Evolutionary conservation across 1,140 invertebrate genomes (phyloP).

Genomic region (Solenopsis fugax): DNA sequence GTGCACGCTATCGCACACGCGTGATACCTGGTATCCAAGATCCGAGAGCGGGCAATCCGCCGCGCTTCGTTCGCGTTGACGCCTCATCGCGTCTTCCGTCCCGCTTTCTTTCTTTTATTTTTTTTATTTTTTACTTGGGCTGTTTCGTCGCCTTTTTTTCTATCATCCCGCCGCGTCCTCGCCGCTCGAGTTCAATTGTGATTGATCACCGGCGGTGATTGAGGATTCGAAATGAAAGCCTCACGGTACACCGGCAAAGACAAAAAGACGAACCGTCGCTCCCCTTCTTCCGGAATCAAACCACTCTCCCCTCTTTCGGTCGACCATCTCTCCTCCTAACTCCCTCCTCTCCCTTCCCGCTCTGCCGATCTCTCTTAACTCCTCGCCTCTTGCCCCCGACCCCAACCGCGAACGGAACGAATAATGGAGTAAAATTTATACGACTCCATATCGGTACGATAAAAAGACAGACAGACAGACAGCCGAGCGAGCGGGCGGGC

Average conservation of each 20-base stretch:
- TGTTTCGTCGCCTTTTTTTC: conserved; percentile 57
- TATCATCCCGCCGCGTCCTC: conserved; percentile 65
- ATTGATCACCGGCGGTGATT: conserved; percentile 85
- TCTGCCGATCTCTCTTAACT: conserved; percentile 59
- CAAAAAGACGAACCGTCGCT: conserved; percentile 79
- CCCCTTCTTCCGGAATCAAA: conserved; percentile 62
- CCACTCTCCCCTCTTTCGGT: conserved; percentile 32
- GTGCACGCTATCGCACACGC: neutral
- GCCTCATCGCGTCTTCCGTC: conserved; percentile 50
- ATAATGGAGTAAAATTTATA: conserved; percentile 86
- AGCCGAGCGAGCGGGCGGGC: conserved; percentile 62
- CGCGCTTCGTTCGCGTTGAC: conserved; percentile 9
- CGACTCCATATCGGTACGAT: conserved; percentile 85
- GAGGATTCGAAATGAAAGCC: conserved; percentile 84
- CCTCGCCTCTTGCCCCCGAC: conserved; percentile 60
- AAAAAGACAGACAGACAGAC: conserved; percentile 84
- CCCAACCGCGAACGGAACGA: conserved; percentile 70
- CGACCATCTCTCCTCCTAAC: conserved; percentile 22
- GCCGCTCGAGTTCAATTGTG: conserved; percentile 83
- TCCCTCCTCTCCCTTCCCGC: conserved; percentile 40
- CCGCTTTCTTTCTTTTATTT: conserved; percentile 27
- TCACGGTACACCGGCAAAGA: conserved; percentile 74
- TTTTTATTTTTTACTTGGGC: conserved; percentile 46
- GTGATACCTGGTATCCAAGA: neutral
- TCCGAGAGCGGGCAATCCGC: neutral